Percentiles rank a stretch among this genome's conserved stretches.
Evolutionary conservation across 2,797 vertebrate genomes (phyloP).

Genomic region (Acrossocheilus fasciatus): DNA sequence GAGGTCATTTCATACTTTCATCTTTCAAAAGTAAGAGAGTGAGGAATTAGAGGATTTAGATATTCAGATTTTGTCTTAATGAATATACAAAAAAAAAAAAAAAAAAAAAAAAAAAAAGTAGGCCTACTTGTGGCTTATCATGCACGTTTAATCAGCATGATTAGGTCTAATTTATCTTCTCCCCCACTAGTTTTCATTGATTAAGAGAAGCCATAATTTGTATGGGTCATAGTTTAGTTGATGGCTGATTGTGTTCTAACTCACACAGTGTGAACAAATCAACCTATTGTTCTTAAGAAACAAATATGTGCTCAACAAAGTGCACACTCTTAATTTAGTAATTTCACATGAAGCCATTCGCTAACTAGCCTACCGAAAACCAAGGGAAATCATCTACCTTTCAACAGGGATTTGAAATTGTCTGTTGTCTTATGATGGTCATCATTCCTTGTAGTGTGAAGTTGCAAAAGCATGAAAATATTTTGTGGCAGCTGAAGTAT

Average conservation of each 20-base stretch:
- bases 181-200: neutral
- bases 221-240: neutral
- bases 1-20: neutral
- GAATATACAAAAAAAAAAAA: neutral
- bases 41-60: neutral
- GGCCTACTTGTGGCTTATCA: neutral
- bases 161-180: constrained; percentile 10
- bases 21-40: neutral
- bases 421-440: constrained; percentile 30
- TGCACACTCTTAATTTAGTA: constrained; percentile 26
- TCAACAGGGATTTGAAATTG: constrained; percentile 29
- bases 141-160: neutral
- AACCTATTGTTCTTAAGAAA: constrained; percentile 40
- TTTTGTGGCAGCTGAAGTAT: constrained; percentile 15
- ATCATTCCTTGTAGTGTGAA: neutral
- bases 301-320: constrained; percentile 27
- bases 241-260: neutral
- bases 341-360: constrained; percentile 33
- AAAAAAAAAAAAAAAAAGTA: no score
- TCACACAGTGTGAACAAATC: constrained; percentile 44
- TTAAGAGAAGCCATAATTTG: neutral
- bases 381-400: neutral
- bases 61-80: constrained; percentile 9
- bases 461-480: constrained; percentile 35
- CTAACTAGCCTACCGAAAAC: constrained; percentile 11